Conservation (phyloP, 2,797 vertebrate genomes). For the Pagetopsis macropterus region DNA sequence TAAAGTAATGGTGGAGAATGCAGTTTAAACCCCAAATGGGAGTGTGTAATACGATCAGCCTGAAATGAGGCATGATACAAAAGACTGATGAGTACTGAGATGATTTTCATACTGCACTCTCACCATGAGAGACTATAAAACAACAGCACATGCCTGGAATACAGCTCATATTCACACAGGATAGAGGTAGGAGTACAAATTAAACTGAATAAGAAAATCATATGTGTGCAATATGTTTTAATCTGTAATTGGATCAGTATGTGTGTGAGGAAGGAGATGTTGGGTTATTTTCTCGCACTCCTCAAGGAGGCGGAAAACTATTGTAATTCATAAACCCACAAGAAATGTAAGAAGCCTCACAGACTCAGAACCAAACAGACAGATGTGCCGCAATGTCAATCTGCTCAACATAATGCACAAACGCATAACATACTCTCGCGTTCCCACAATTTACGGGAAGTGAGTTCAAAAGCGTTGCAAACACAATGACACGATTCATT, state of each 20-base stretch:
- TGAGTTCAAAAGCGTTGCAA: slow-evolving; percentile 72
- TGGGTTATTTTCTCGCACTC: neutral
- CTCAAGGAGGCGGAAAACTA: slow-evolving; percentile 13
- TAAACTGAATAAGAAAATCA: neutral
- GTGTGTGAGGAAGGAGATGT: slow-evolving; percentile 1
- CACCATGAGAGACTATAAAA: slow-evolving; percentile 39
- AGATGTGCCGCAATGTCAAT: slow-evolving; percentile 55
- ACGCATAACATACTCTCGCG: slow-evolving; percentile 63
- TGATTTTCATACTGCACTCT: slow-evolving; percentile 56
- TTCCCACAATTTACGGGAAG: slow-evolving; percentile 72
- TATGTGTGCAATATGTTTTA: slow-evolving; percentile 1
- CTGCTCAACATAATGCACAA: slow-evolving; percentile 61
- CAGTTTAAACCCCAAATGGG: slow-evolving; percentile 60
- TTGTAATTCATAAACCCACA: slow-evolving; percentile 40
- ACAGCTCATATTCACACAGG: slow-evolving; percentile 8
- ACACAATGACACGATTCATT: slow-evolving; percentile 85
- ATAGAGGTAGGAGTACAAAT: neutral
- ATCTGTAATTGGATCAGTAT: neutral
- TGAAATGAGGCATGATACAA: slow-evolving; percentile 72
- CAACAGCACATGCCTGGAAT: slow-evolving; percentile 18
- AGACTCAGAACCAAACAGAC: slow-evolving; percentile 39
- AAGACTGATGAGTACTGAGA: slow-evolving; percentile 72
- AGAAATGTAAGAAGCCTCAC: slow-evolving; percentile 42
- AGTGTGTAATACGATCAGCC: slow-evolving; percentile 61
- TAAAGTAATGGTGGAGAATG: slow-evolving; percentile 59